phyloP scores from a whole-genome alignment of 2,797 vertebrate species.

The Aldrovandia affinis region DNA sequence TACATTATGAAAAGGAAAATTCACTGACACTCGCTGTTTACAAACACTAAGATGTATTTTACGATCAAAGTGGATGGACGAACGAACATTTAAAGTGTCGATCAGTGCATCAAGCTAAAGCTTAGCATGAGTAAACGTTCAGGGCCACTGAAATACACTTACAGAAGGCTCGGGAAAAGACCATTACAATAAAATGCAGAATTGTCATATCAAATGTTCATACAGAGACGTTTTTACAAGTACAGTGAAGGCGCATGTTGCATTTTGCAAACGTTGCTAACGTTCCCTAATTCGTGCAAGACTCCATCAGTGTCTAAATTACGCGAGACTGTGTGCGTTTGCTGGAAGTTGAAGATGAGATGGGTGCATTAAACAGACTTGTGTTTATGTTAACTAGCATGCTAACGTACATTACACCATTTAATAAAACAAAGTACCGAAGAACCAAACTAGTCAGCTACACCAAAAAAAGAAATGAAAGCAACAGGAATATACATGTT shows the following conservation, averaged over 20 bases:
- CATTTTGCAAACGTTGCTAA: neutral
- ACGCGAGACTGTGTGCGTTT: neutral
- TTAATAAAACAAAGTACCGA: neutral
- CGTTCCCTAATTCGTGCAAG: neutral
- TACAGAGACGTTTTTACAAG: neutral
- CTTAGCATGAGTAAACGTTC: no score
- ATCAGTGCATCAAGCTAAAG: no score
- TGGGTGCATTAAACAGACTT: neutral
- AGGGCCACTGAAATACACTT: no score
- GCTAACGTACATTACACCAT: neutral
- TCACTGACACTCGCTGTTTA: neutral
- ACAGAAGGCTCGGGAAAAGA: no score
- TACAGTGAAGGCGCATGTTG: neutral
- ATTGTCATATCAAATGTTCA: neutral
- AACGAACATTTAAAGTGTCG: no score
- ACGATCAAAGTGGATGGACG: no score
- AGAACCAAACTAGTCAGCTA: neutral
- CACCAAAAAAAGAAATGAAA: neutral
- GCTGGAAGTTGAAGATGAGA: neutral
- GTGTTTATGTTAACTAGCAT: neutral
- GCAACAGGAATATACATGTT: neutral
- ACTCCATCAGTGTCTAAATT: neutral
- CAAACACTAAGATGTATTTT: no score
- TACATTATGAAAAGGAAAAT: no score
- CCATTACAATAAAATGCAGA: no score